Percentiles rank a stretch among this genome's conserved stretches.
These are phyloP conservation scores for Elanus axillaris DNA, from an alignment of 2,113 vertebrate species.

Conservation along the genomic window DNA sequence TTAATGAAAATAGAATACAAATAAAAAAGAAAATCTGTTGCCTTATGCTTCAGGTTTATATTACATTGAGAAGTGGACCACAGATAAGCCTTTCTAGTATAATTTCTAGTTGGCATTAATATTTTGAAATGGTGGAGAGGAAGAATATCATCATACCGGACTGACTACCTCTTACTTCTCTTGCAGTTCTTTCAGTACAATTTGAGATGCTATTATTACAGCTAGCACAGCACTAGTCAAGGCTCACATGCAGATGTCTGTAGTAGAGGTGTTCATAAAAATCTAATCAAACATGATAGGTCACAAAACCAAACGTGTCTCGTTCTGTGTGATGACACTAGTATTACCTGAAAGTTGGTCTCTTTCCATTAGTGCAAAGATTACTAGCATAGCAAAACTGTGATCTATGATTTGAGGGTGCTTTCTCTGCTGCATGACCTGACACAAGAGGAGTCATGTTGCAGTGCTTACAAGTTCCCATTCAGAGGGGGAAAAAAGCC, in stretches of 20 bases:
- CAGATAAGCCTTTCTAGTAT: background rate
- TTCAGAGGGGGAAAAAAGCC: background rate
- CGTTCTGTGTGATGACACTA: background rate
- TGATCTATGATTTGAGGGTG: background rate
- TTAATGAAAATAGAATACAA: conserved; percentile 55
- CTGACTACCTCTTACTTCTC: conserved; percentile 36
- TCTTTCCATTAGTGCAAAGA: background rate
- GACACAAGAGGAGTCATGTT: background rate
- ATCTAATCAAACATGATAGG: background rate
- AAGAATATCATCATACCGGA: background rate
- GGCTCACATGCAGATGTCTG: background rate
- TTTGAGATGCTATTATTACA: background rate
- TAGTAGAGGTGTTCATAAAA: background rate
- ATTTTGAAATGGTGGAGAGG: background rate
- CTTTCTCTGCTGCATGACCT: background rate
- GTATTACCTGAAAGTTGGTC: background rate
- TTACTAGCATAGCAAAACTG: background rate
- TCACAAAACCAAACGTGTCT: background rate
- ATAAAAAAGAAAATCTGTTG: conserved; percentile 50
- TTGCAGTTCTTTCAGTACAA: background rate
- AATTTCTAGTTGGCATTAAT: background rate
- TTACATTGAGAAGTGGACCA: background rate
- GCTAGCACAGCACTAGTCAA: background rate
- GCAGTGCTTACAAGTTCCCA: background rate
- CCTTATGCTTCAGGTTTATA: conserved; percentile 35